phyloP scores from a whole-genome alignment of 37 sponge, comb jelly and placozoan species.

The Tethya wilhelma region DNA sequence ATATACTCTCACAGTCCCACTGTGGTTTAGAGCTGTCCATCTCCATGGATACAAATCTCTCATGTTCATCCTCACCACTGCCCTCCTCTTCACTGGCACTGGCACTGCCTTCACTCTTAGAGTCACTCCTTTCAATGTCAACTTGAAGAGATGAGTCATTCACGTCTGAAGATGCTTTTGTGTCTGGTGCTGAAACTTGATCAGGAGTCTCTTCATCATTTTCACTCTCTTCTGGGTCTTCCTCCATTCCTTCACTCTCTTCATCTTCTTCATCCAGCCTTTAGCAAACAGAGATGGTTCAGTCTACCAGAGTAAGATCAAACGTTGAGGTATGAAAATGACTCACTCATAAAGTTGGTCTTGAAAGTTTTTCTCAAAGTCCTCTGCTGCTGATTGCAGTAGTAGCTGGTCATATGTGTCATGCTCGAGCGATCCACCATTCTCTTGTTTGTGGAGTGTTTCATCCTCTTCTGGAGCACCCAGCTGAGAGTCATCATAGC shows the following conservation, averaged over 20 bases:
- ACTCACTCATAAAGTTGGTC: too few species aligned
- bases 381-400: slow-evolving; percentile 54
- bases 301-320: too few species aligned
- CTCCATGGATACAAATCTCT: slow-evolving; percentile 7
- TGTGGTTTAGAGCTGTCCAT: slow-evolving; percentile 17
- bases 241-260: background rate
- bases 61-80: background rate
- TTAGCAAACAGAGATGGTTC: too few species aligned
- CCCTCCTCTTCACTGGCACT: background rate
- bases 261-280: background rate
- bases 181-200: background rate
- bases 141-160: background rate
- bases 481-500: slow-evolving; percentile 71
- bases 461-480: slow-evolving; percentile 63
- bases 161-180: background rate
- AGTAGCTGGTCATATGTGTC: slow-evolving; percentile 36
- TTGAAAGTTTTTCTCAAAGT: slow-evolving; percentile 52
- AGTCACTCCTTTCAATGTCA: background rate
- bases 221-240: background rate
- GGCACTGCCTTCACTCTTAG: background rate
- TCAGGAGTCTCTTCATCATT: background rate
- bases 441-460: too few species aligned
- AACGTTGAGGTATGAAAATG: too few species aligned
- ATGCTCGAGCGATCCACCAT: background rate
- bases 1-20: slow-evolving; percentile 93